phyloP scores from a whole-genome alignment of 2,113 vertebrate species.

The Anthoscopus minutus region DNA sequence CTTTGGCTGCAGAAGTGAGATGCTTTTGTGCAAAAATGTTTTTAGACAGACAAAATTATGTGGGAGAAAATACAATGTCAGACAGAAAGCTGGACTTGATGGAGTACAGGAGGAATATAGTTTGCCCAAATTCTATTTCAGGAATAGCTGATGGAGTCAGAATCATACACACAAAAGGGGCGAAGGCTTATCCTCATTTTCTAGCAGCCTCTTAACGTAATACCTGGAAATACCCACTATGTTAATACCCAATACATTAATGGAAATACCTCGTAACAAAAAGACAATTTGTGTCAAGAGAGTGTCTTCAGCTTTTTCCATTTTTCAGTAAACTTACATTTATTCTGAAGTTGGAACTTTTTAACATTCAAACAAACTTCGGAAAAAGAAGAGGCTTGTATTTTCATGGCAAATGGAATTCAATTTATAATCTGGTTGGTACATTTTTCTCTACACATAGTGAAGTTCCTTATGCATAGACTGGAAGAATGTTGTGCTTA shows the following conservation, averaged over 20 bases:
- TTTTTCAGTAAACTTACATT: not conserved
- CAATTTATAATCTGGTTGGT: not conserved
- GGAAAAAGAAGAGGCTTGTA: not conserved
- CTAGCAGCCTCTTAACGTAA: not conserved
- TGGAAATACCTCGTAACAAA: not conserved
- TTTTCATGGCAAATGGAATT: not conserved
- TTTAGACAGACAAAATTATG: not conserved
- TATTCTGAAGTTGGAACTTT: not conserved
- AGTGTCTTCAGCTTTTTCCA: not conserved
- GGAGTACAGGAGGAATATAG: not conserved
- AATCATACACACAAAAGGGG: not conserved
- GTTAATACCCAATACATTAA: not conserved
- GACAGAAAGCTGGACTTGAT: not conserved
- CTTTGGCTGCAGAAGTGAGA: not conserved
- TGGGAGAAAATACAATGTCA: not conserved
- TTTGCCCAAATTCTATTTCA: not conserved
- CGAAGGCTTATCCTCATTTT: not conserved
- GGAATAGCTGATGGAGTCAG: not conserved
- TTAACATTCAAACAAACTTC: not conserved
- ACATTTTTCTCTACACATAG: not conserved
- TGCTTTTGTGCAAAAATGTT: not conserved
- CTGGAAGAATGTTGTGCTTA: not conserved
- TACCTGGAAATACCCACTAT: not conserved
- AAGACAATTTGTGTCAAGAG: not conserved
- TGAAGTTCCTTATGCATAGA: not conserved